A percentile compares a stretch with the other conserved stretches of the same genome.
These are phyloP conservation scores for Tridacna crocea DNA, from an alignment of 2,888 invertebrate genomes.

Conservation along the genomic window DNA sequence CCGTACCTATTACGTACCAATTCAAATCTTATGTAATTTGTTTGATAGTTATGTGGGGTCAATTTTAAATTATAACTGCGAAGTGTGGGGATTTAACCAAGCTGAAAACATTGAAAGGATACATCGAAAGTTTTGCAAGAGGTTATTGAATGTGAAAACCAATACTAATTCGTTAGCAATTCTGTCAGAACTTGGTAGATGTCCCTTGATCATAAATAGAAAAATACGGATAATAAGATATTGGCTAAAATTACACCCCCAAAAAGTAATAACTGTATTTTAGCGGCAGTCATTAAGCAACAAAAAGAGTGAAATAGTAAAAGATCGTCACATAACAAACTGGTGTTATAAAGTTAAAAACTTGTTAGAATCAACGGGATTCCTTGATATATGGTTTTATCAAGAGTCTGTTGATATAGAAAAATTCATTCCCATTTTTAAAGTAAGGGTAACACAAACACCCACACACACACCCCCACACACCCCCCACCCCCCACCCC, in stretches of 20 bases:
- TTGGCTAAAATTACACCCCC: conserved; percentile 4
- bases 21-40: neutral
- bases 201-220: neutral
- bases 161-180: conserved; percentile 1
- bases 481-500: no score
- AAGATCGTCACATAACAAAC: neutral
- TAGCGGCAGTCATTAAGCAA: neutral
- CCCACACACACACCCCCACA: no score
- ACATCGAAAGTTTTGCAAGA: conserved; percentile 33
- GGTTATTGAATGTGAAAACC: conserved; percentile 10
- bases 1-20: no score
- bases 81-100: conserved; percentile 6
- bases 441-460: conserved; percentile 11
- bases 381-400: conserved; percentile 27
- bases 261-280: conserved; percentile 6
- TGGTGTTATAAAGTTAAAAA: neutral
- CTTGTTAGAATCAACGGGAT: neutral
- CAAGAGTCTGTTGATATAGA: conserved; percentile 14
- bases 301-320: conserved; percentile 9
- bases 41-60: conserved; percentile 7
- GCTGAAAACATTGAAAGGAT: conserved; percentile 20
- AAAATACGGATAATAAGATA: conserved; percentile 4
- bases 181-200: conserved; percentile 16
- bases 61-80: conserved; percentile 10
- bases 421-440: conserved; percentile 18